phyloP scores from a whole-genome alignment of 2,113 vertebrate species.

The Indicator maculatus region DNA sequence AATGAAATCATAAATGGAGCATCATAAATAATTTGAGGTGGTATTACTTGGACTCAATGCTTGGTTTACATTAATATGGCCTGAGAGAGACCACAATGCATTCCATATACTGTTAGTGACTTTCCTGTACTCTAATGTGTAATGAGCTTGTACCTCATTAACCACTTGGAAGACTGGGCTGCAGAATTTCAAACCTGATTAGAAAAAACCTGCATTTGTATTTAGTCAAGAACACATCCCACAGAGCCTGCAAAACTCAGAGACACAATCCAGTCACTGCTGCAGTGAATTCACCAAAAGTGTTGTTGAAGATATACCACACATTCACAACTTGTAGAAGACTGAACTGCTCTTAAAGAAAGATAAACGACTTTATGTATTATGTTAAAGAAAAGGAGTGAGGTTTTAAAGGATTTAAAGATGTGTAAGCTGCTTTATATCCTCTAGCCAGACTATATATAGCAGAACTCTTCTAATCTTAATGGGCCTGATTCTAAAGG shows the following conservation, averaged over 20 bases:
- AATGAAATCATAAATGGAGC: background rate
- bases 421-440: background rate
- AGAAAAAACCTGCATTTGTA: background rate
- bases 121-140: background rate
- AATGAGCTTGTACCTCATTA: background rate
- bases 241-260: background rate
- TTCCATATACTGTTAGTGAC: background rate
- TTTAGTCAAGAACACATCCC: background rate
- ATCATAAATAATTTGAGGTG: background rate
- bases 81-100: background rate
- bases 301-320: background rate
- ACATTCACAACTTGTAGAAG: background rate
- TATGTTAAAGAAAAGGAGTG: background rate
- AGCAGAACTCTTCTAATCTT: slow-evolving; percentile 45
- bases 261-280: background rate
- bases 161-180: background rate
- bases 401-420: slow-evolving; percentile 53
- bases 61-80: background rate
- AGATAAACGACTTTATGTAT: background rate
- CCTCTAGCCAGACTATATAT: slow-evolving; percentile 8
- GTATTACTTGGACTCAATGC: background rate
- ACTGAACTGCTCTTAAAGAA: background rate
- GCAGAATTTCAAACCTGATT: background rate
- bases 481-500: background rate
- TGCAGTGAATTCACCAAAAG: background rate